Evolutionary conservation across 2,113 vertebrate genomes (phyloP), one percentile per base, ranked within the genome.

Genomic region (Mugil cephalus): DNA sequence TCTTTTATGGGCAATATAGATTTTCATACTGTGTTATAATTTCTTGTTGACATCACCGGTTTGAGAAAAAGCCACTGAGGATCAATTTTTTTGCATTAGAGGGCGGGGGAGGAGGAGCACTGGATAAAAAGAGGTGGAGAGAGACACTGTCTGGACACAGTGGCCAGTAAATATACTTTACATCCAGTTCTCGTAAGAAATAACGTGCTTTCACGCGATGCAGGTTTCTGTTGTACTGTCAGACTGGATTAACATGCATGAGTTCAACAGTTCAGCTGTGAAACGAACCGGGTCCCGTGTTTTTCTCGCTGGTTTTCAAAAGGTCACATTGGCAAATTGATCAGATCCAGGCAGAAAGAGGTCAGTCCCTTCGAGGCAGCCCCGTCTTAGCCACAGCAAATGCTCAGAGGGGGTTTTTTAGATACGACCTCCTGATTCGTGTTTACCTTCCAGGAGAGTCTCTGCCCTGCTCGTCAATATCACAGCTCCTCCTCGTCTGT

Each of bases 311-410:
- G 52, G 18, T 19, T 21, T n/a, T 9, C 9, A 10, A 79, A 79
- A 87, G 67, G 87, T 85, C 74, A 79, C 40, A 54, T 50, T 66
- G 47, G 64, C 61, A 69, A 68, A 87, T 51, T 24, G 35, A 78
- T 79, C 72, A 40, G 34, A 35, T 3, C 10, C 46, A 52, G 42
- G 51, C 66, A 21, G 54, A 76, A 70, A 55, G 7, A 74, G 64
- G 75, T 77, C 59, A 46, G 18, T 55, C 13, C 34, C 43, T 72
- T 11, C 10, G 47, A 73, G n/a, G n/a, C n/a, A n/a, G n/a, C n/a
- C n/a, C n/a, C n/a, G n/a, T n/a, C n/a, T n/a, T n/a, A n/a, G n/a
- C n/a, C n/a, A n/a, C n/a, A n/a, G n/a, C n/a, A n/a, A 2, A 35
- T 14, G 17, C 11, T 55, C 61, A 0, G 21, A 46, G 47, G 13